Evolutionary conservation across 2,797 vertebrate species (phyloP).

Genomic region (Lithobates pipiens): DNA sequence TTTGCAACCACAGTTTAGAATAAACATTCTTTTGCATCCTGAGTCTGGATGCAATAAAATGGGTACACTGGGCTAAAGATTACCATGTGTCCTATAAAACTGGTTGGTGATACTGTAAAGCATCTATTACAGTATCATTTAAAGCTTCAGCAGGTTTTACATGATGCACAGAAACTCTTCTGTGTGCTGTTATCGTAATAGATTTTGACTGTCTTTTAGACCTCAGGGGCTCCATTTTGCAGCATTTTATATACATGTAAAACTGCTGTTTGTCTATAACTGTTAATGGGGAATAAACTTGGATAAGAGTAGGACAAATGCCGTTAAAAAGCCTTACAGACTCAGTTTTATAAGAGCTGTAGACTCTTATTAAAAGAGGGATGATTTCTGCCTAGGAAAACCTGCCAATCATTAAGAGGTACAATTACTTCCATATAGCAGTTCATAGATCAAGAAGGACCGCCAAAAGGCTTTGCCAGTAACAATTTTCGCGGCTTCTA

Average conservation of each 20-base stretch:
- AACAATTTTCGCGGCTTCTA: neutral
- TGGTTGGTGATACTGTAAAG: slow-evolving; percentile 49
- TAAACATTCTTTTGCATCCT: slow-evolving; percentile 7
- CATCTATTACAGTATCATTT: slow-evolving; percentile 60
- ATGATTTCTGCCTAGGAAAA: slow-evolving; percentile 1
- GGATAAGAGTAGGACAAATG: slow-evolving; percentile 29
- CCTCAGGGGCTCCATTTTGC: slow-evolving; percentile 57
- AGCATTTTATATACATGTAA: slow-evolving; percentile 57
- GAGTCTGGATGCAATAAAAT: slow-evolving; percentile 36
- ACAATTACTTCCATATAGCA: neutral
- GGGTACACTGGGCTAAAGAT: slow-evolving; percentile 43
- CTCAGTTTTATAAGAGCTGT: slow-evolving; percentile 8
- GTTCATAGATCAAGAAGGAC: neutral
- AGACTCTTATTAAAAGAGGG: neutral
- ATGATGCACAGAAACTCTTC: slow-evolving; percentile 60
- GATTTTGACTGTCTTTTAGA: slow-evolving; percentile 59
- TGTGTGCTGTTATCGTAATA: slow-evolving; percentile 60
- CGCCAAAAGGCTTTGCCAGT: neutral
- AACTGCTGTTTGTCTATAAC: slow-evolving; percentile 60
- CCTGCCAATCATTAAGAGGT: neutral
- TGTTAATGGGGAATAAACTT: slow-evolving; percentile 47
- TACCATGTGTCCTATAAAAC: slow-evolving; percentile 54
- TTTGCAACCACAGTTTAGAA: neutral
- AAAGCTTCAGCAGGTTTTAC: slow-evolving; percentile 61
- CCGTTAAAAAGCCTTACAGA: slow-evolving; percentile 9